Percentiles rank a stretch among this genome's conserved stretches.
These are phyloP conservation scores for Harpalus rufipes DNA, from an alignment of 2,888 invertebrate species.

Conservation along the genomic window DNA sequence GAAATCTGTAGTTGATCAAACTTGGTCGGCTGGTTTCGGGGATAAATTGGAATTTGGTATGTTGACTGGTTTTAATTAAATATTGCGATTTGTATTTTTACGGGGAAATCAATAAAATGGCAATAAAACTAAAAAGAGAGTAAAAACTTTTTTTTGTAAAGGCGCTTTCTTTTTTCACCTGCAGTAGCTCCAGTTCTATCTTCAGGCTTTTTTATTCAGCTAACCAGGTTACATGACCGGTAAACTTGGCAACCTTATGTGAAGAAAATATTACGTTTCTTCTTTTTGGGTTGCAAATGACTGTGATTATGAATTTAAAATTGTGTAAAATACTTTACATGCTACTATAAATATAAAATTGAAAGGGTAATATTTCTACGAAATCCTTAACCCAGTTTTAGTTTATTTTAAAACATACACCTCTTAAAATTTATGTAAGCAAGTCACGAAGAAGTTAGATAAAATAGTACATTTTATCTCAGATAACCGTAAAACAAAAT, in stretches of 20 bases:
- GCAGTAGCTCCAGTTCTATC: too few species aligned
- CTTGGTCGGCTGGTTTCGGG: slow-evolving; percentile 22
- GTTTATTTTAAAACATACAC: not conserved
- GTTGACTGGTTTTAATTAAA: slow-evolving; percentile 23
- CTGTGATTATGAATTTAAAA: too few species aligned
- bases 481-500: not conserved
- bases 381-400: not conserved
- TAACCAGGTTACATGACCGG: too few species aligned
- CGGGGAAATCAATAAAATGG: slow-evolving; percentile 1
- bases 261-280: too few species aligned
- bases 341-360: not conserved
- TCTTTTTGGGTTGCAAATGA: too few species aligned
- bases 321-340: not conserved
- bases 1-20: slow-evolving; percentile 35
- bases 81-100: slow-evolving; percentile 7
- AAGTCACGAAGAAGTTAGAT: slow-evolving; percentile 30
- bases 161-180: too few species aligned
- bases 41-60: not conserved
- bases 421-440: slow-evolving; percentile 5
- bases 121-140: not conserved
- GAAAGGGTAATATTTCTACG: not conserved
- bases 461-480: slow-evolving; percentile 26
- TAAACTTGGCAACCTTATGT: too few species aligned
- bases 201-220: too few species aligned
- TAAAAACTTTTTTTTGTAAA: too few species aligned